Evolutionary conservation across 2,113 vertebrate species (phyloP).

Genomic region (Trogon surrucura): DNA sequence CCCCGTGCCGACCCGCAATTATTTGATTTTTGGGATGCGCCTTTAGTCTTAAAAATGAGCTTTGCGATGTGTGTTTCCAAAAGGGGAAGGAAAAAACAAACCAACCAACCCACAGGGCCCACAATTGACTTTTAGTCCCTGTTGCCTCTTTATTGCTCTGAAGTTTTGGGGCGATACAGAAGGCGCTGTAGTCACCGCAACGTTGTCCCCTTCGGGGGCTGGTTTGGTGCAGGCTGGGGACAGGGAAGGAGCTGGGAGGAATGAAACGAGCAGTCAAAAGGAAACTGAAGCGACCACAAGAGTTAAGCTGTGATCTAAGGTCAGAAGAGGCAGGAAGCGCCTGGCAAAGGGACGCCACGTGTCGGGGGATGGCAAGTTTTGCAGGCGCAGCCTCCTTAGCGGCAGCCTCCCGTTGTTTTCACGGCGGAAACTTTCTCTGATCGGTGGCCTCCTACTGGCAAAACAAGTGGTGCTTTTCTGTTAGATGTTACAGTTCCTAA

Average conservation of each 20-base stretch:
- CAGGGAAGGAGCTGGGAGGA: neutral
- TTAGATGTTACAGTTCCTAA: neutral
- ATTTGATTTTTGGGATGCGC: neutral
- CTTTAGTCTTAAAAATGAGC: neutral
- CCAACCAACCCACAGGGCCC: neutral
- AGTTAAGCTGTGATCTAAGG: neutral
- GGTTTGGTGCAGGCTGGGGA: neutral
- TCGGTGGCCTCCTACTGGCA: neutral
- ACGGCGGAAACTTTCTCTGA: neutral
- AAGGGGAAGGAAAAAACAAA: neutral
- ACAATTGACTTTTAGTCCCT: neutral
- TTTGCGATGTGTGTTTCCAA: neutral
- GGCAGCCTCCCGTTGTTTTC: neutral
- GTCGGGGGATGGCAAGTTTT: neutral
- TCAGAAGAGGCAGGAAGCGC: neutral
- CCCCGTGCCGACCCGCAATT: neutral
- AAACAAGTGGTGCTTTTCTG: neutral
- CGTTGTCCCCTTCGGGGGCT: neutral
- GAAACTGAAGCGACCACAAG: neutral
- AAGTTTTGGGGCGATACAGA: neutral
- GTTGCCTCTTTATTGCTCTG: neutral
- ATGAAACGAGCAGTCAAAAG: neutral
- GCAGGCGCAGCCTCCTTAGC: neutral
- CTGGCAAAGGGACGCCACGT: neutral
- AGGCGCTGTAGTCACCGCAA: neutral